Conservation (phyloP, 2,888 invertebrate genomes). For the Macrosiphum euphorbiae region DNA sequence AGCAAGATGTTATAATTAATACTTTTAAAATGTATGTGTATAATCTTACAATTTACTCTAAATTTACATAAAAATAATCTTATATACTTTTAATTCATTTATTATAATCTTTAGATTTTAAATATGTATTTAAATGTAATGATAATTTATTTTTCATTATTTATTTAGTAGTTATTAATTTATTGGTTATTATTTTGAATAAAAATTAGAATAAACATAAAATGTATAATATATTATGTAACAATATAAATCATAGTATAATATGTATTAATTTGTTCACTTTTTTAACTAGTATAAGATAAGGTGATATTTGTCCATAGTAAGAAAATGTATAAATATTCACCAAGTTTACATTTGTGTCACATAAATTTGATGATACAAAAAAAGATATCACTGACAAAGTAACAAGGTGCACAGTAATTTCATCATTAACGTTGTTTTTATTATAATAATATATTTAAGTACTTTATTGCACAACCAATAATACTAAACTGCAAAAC, state of each 20-base stretch:
- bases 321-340: constrained; percentile 53
- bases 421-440: constrained; percentile 22
- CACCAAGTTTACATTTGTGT: constrained; percentile 32
- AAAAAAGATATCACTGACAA: constrained; percentile 48
- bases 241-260: constrained; percentile 57
- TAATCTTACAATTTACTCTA: constrained; percentile 62
- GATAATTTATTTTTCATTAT: constrained; percentile 58
- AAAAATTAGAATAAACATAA: constrained; percentile 56
- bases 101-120: constrained; percentile 52
- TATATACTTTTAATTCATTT: constrained; percentile 64
- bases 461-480: constrained; percentile 63
- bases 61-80: constrained; percentile 65
- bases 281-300: constrained; percentile 12
- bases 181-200: constrained; percentile 51
- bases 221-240: constrained; percentile 48
- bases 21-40: constrained; percentile 59
- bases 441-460: constrained; percentile 54
- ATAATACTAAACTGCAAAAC: constrained; percentile 60
- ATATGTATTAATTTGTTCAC: constrained; percentile 27
- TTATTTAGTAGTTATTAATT: constrained; percentile 51
- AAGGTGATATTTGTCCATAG: constrained; percentile 14
- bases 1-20: constrained; percentile 63
- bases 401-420: constrained; percentile 50
- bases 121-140: constrained; percentile 59
- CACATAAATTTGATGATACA: constrained; percentile 43